Evolutionary conservation across 2,113 vertebrate genomes (phyloP).

Genomic region (Sinocyclocheilus maitianheensis): DNA sequence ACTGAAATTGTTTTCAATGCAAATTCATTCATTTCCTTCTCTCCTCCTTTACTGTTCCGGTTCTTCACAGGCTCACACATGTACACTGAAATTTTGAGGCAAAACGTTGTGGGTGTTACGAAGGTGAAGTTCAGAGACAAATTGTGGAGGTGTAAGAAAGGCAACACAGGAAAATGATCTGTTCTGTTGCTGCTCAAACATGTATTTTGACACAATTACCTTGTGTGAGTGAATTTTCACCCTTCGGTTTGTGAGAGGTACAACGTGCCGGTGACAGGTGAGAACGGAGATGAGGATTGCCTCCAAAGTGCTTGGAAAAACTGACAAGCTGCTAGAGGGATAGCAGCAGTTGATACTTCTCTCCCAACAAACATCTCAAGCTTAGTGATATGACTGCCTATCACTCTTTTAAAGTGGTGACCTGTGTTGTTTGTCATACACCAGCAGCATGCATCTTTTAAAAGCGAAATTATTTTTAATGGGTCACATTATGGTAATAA

Average conservation of each 20-base stretch:
- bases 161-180: slow-evolving; percentile 36
- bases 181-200: slow-evolving; percentile 30
- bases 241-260: background rate
- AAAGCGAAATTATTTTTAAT: background rate
- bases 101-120: background rate
- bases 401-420: background rate
- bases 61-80: background rate
- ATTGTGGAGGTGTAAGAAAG: slow-evolving; percentile 37
- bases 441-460: background rate
- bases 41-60: background rate
- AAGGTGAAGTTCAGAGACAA: slow-evolving; percentile 20
- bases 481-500: background rate
- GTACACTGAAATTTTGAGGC: background rate
- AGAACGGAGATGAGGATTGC: slow-evolving; percentile 21
- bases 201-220: slow-evolving; percentile 47
- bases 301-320: slow-evolving; percentile 22
- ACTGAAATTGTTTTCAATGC: slow-evolving; percentile 11
- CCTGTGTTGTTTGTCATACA: background rate
- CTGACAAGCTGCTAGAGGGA: slow-evolving; percentile 14
- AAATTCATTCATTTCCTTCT: slow-evolving; percentile 5
- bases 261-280: slow-evolving; percentile 2
- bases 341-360: slow-evolving; percentile 19
- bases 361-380: slow-evolving; percentile 13
- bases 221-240: slow-evolving; percentile 38
- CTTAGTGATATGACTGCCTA: background rate